Conservation (phyloP, 2,888 invertebrate species). For the Maniola hyperantus region DNA sequence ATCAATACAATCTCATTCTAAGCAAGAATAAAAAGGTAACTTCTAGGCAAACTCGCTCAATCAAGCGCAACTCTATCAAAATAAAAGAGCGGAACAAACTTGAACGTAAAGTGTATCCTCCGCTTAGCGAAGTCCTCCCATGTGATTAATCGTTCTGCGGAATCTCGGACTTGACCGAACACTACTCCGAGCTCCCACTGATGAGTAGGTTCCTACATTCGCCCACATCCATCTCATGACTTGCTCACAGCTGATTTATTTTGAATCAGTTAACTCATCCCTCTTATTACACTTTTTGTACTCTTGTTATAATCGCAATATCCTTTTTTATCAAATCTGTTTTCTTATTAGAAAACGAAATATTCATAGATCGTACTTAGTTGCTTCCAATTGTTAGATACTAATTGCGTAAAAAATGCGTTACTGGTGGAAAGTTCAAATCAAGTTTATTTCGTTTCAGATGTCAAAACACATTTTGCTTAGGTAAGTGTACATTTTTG, state of each 20-base stretch:
- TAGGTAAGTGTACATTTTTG: too few species aligned
- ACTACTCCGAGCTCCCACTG: conserved; percentile 47
- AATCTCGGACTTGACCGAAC: conserved; percentile 61
- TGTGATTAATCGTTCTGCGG: conserved; percentile 69
- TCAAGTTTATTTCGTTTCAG: background rate
- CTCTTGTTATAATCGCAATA: too few species aligned
- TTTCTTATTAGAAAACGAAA: background rate
- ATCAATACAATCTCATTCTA: too few species aligned
- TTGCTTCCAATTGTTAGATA: background rate
- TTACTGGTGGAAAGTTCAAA: background rate
- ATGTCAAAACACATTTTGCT: too few species aligned
- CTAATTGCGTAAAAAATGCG: background rate
- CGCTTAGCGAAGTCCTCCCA: conserved; percentile 66
- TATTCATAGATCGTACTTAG: background rate
- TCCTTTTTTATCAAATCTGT: background rate
- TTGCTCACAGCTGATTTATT: conserved; percentile 37
- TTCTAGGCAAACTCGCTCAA: background rate
- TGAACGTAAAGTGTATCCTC: conserved; percentile 22
- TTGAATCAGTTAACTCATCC: conserved; percentile 5
- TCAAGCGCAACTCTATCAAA: conserved; percentile 4
- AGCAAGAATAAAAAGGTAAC: background rate
- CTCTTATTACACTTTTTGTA: background rate
- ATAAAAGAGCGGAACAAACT: background rate
- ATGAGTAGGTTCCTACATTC: conserved; percentile 48
- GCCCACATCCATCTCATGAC: conserved; percentile 49